Evolutionary conservation across 1,140 invertebrate species (phyloP).

Genomic region (Dermatophagoides farinae): DNA sequence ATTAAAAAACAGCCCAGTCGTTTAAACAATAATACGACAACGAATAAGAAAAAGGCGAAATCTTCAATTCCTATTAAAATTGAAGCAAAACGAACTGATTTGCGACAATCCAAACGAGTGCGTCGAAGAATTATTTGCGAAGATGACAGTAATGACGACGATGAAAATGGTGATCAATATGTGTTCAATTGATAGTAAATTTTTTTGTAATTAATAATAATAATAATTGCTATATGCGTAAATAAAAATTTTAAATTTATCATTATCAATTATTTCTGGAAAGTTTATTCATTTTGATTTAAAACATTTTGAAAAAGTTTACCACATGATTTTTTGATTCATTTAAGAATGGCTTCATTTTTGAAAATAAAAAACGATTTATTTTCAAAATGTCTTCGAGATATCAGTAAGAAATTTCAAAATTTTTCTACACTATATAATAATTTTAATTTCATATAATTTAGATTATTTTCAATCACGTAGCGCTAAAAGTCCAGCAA

Average conservation of each 20-base stretch:
- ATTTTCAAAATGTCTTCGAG: no score
- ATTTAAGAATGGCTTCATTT: background rate
- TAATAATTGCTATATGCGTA: background rate
- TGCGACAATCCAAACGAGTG: background rate
- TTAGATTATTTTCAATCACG: background rate
- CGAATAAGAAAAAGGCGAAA: no score
- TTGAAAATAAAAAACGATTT: background rate
- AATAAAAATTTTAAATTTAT: background rate
- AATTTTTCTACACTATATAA: no score
- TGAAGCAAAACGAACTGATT: background rate
- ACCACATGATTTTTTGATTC: background rate
- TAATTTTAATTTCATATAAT: background rate
- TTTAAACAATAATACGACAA: no score
- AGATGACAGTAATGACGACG: background rate
- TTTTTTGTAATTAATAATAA: background rate
- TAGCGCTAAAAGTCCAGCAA: constrained; percentile 3
- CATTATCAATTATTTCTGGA: background rate
- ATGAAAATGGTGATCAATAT: background rate
- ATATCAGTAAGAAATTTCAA: no score
- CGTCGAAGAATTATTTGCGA: background rate
- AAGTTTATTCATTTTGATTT: background rate
- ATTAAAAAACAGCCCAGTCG: no score
- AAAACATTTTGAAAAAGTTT: background rate
- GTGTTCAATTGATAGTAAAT: background rate
- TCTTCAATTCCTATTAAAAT: no score